Evolutionary conservation across 2,113 vertebrate species (phyloP).

Genomic region (Motacilla tschutschensis): DNA sequence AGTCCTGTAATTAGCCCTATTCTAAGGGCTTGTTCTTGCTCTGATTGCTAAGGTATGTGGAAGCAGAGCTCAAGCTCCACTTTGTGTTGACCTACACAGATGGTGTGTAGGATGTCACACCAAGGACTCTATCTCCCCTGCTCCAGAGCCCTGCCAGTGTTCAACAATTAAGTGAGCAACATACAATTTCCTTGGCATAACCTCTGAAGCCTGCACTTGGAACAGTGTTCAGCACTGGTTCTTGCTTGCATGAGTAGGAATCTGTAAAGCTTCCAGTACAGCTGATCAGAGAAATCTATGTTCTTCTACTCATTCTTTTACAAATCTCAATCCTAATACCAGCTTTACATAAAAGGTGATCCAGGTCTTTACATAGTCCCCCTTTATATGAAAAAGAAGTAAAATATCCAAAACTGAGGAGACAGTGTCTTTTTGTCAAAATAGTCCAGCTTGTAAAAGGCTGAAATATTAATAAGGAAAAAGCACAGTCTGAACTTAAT

Average conservation of each 20-base stretch:
- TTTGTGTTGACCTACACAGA: neutral
- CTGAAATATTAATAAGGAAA: neutral
- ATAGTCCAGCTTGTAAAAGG: neutral
- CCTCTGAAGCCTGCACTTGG: neutral
- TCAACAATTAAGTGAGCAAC: neutral
- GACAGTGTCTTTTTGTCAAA: neutral
- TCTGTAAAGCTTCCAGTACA: neutral
- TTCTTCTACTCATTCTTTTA: neutral
- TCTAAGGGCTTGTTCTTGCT: neutral
- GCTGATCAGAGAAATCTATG: neutral
- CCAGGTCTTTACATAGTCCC: neutral
- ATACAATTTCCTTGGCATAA: neutral
- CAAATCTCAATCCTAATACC: neutral
- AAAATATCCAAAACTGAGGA: neutral
- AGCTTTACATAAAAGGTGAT: neutral
- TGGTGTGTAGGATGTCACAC: neutral
- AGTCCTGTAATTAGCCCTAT: neutral
- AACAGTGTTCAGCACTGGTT: neutral
- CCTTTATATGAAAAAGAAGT: neutral
- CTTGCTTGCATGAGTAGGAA: neutral
- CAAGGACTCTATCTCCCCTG: neutral
- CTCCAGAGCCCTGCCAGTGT: neutral
- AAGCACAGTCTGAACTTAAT: neutral
- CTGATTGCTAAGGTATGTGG: neutral
- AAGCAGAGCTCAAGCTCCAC: neutral